Base-by-base conservation (phyloP, 2,888 invertebrate genomes). In the Sarcophaga subvicina region DNA sequence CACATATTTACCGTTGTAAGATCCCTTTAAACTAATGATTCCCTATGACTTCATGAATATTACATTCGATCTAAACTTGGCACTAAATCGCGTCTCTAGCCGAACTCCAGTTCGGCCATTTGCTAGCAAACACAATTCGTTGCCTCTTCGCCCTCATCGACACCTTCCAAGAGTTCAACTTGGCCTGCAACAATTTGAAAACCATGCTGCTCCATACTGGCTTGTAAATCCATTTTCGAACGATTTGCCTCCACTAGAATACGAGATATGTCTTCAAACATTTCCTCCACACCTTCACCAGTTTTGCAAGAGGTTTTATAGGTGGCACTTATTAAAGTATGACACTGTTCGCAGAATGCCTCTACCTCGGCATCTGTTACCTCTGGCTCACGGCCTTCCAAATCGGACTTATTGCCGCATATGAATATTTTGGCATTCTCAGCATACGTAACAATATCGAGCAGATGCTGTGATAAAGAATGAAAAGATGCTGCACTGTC, bases 381-480 rank as follows among this genome's bases (percentile, higher is more conserved):
- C 93, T 97, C 97, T 1, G 96, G 96, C 77, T 95, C 95, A 27
- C 94, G 93, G 14, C 95, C 95, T 90, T 96, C 96, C 76, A 97
- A 94, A 93, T 98, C 98, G 73, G 96, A 95, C 94, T 98, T 98
- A 92, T 98, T 98, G 72, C 98, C 98, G 94, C 98, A 98, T 20
- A 98, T 94, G 94, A 98, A 98, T 93, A 99, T 98, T 94, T 98
- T 98, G 6, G 98, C 98, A 94, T 98, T 98, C 93, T 98, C 98
- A 12, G 98, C 98, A 93, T 98, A 98, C 63, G 98, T 97, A 3
- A 98, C 98, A 91, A 98, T 98, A 92, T 99, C 98, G 77, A 99
- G 94, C 76, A 98, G 94, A 93, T 99, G 98, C 92, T 99, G 98
- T 63, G 98, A 98, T 64, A 98, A 93, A 27, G 97, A 95, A 94